Percentiles rank a stretch among this genome's conserved stretches.
Evolutionary conservation across 2,113 vertebrate genomes (phyloP).

Genomic region (Festucalex cinctus): DNA sequence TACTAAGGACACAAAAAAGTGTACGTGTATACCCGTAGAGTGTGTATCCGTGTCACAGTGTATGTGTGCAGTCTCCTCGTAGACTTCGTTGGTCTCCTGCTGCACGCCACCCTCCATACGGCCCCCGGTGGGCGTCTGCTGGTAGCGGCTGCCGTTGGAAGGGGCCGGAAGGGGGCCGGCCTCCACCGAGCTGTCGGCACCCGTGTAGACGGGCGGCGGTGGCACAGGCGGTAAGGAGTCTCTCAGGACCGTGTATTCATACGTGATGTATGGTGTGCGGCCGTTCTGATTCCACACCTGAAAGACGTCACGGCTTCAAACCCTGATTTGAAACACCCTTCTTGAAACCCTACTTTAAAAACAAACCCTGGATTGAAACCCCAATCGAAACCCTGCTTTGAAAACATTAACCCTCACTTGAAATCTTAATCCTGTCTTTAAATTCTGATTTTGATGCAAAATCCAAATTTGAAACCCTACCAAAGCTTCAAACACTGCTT

Average conservation of each 20-base stretch:
- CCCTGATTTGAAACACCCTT: neutral
- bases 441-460: no score
- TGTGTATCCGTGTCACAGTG: conserved; percentile 76
- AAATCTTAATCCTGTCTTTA: neutral
- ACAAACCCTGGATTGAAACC: no score
- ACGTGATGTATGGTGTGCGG: conserved; percentile 90
- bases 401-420: no score
- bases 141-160: conserved; percentile 77
- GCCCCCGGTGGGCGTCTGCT: conserved; percentile 63
- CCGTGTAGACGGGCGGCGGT: conserved; percentile 80
- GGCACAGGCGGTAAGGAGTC: conserved; percentile 75
- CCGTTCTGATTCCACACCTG: conserved; percentile 98
- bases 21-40: conserved; percentile 63
- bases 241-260: conserved; percentile 89
- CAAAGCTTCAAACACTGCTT: neutral
- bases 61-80: conserved; percentile 74
- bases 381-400: neutral
- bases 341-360: neutral
- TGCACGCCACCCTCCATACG: conserved; percentile 68
- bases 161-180: conserved; percentile 61
- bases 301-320: neutral
- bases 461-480: no score
- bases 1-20: neutral
- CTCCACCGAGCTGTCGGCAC: conserved; percentile 71
- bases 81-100: conserved; percentile 93